Conservation (phyloP, 2,113 vertebrate species). For the Nymphicus hollandicus region DNA sequence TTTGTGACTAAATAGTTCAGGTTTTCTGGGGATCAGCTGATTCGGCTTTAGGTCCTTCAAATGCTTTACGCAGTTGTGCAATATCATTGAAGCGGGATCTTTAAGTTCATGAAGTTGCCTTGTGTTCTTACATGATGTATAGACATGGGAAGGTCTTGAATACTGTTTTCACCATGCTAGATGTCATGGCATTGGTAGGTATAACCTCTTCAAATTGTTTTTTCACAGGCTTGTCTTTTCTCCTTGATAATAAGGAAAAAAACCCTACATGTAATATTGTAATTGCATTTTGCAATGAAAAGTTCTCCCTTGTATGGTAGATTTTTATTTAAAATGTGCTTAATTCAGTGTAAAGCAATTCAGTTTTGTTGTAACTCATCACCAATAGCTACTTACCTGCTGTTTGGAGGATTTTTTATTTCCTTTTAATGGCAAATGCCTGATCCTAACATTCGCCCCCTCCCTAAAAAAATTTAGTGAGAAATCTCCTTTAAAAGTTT, state of each 20-base stretch:
- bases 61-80: neutral
- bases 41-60: neutral
- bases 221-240: neutral
- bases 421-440: neutral
- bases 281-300: neutral
- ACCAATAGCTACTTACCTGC: neutral
- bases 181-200: neutral
- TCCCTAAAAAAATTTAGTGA: neutral
- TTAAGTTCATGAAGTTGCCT: neutral
- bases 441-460: neutral
- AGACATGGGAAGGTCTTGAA: neutral
- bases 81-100: neutral
- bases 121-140: neutral
- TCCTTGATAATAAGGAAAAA: neutral
- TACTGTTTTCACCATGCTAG: neutral
- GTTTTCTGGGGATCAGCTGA: neutral
- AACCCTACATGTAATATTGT: fast-evolving
- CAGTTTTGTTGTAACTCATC: neutral
- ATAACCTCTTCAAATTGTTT: neutral
- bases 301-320: neutral
- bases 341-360: neutral
- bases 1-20: neutral
- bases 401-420: neutral
- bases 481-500: neutral
- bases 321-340: neutral